phyloP scores from a whole-genome alignment of 2,113 vertebrate genomes.

The Alligator mississippiensis region DNA sequence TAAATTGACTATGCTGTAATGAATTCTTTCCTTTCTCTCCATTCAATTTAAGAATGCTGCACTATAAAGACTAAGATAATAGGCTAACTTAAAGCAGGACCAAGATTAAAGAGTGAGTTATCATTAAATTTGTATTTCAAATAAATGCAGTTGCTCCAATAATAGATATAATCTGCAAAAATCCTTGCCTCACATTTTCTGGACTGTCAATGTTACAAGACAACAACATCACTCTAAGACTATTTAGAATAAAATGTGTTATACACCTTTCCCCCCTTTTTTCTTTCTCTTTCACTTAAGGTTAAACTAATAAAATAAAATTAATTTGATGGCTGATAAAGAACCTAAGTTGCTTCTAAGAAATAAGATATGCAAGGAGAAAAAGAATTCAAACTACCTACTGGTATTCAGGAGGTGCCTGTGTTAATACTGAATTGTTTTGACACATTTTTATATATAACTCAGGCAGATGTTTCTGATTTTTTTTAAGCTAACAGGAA shows the following conservation, averaged over 20 bases:
- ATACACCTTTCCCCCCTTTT: too few relatives aligned
- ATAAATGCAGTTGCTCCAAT: neutral
- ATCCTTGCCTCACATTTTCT: too few relatives aligned
- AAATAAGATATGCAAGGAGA: neutral
- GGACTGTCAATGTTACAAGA: too few relatives aligned
- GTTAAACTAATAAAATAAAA: neutral
- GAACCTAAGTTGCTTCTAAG: neutral
- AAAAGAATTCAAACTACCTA: neutral
- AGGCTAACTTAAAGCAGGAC: neutral
- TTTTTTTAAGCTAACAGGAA: neutral
- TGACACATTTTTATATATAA: conserved; percentile 5
- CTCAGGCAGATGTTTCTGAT: neutral
- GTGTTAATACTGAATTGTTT: neutral
- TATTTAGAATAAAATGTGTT: neutral
- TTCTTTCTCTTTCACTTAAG: neutral
- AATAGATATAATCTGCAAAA: too few relatives aligned
- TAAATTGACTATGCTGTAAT: neutral
- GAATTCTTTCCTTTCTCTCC: neutral
- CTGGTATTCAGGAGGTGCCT: neutral
- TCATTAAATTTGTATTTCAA: neutral
- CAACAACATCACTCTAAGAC: too few relatives aligned
- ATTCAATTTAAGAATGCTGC: neutral
- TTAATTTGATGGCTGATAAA: neutral
- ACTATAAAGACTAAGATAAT: neutral
- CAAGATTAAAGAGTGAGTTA: neutral